phyloP scores from a whole-genome alignment of 2,113 vertebrate genomes.

The Campylomormyrus numenius region DNA sequence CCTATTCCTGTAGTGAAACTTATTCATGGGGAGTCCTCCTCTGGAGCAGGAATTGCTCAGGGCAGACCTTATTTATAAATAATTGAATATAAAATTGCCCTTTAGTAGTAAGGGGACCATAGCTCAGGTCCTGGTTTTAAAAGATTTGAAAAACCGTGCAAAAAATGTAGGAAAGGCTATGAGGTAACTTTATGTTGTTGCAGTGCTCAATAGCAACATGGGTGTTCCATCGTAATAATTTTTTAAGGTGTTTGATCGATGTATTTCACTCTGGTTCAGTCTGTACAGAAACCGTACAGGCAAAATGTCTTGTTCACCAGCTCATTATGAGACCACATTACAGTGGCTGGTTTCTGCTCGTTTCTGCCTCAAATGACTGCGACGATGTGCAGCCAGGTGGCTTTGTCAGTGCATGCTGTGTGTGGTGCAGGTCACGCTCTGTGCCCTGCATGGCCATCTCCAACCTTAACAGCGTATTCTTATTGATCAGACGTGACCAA shows the following conservation, averaged over 20 bases:
- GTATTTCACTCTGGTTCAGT: background rate
- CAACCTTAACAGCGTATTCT: background rate
- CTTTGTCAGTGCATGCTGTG: background rate
- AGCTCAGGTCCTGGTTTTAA: background rate
- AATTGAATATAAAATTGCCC: background rate
- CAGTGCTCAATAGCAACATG: background rate
- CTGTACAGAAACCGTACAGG: background rate
- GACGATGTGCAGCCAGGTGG: background rate
- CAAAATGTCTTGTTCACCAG: background rate
- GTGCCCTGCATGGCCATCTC: background rate
- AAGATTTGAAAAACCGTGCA: background rate
- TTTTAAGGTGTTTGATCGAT: background rate
- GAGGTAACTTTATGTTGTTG: background rate
- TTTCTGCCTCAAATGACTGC: background rate
- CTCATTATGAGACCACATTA: conserved; percentile 1
- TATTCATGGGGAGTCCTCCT: background rate
- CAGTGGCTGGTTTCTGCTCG: background rate
- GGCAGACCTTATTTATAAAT: background rate
- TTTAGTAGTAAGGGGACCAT: background rate
- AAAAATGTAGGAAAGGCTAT: background rate
- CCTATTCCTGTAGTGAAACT: background rate
- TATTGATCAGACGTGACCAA: background rate
- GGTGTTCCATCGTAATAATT: background rate
- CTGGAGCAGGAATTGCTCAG: background rate
- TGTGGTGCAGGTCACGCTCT: background rate